A percentile compares a stretch with the other conserved stretches of the same genome.
Conservation (phyloP, 2,113 vertebrate genomes). For the Chaetops frenatus region DNA sequence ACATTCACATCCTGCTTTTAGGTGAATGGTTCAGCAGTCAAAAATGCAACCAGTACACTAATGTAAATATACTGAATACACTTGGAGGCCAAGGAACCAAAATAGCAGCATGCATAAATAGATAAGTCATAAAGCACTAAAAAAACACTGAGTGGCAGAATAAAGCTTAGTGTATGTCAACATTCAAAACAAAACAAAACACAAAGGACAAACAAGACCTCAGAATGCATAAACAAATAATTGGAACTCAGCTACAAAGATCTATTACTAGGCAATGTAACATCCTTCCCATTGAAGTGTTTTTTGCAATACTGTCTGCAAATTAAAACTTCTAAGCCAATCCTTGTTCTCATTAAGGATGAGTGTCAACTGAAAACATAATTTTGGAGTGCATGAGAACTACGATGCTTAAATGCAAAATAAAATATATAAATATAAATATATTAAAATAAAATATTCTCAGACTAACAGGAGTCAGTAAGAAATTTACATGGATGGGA, state of each 20-base stretch:
- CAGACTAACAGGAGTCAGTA: not conserved
- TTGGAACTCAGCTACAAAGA: not conserved
- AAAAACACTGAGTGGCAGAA: not conserved
- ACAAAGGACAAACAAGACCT: conserved; percentile 20
- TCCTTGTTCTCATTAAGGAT: not conserved
- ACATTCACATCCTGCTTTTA: conserved; percentile 11
- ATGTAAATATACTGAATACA: not conserved
- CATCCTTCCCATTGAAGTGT: not conserved
- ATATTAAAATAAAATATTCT: not conserved
- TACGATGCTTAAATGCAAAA: not conserved
- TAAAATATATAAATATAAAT: too few species aligned
- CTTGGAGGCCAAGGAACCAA: not conserved
- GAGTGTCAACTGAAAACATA: not conserved
- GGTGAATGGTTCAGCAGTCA: conserved; percentile 22
- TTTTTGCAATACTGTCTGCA: not conserved
- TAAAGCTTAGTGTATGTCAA: conserved; percentile 7
- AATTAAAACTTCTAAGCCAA: not conserved
- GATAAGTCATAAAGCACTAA: not conserved
- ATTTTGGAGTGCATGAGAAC: not conserved
- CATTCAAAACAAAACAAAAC: conserved; percentile 4
- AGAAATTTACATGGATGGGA: not conserved
- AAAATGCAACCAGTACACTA: not conserved
- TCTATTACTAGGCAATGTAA: not conserved
- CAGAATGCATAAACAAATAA: conserved; percentile 46
- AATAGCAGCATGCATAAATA: conserved; percentile 43